phyloP scores from a whole-genome alignment of 2,797 vertebrate genomes.

The Serranus cabrilla region DNA sequence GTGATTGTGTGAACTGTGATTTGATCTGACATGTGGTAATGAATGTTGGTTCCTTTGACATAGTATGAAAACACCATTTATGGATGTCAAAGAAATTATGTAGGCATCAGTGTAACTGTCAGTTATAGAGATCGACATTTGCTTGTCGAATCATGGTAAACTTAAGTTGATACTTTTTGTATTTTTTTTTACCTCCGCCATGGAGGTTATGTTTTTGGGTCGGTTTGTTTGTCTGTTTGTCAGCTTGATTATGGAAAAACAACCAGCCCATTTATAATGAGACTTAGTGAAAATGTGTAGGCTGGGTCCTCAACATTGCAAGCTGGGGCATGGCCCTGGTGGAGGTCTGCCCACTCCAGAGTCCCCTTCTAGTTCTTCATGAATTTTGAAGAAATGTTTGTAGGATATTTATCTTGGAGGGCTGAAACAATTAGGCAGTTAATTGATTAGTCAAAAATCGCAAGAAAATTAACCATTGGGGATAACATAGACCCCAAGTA shows the following conservation, averaged over 20 bases:
- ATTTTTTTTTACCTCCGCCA: neutral
- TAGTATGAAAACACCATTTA: neutral
- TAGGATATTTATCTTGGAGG: neutral
- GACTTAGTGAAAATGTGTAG: no score
- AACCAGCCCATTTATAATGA: no score
- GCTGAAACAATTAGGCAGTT: neutral
- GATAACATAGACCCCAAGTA: no score
- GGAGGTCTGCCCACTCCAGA: no score
- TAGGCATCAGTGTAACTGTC: neutral
- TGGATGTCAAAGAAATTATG: neutral
- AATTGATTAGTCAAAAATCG: neutral
- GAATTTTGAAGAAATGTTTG: neutral
- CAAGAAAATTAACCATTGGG: neutral
- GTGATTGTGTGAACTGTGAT: neutral
- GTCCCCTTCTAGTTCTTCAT: no score
- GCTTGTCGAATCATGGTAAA: neutral
- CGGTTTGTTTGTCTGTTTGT: no score
- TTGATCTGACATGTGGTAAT: slow-evolving; percentile 16
- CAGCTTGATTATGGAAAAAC: no score
- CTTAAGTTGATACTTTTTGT: neutral
- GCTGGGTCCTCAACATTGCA: no score
- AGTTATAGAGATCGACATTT: neutral
- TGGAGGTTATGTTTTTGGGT: no score
- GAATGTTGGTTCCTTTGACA: neutral
- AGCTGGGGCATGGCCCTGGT: no score